Evolutionary conservation across 2,888 invertebrate species (phyloP), one percentile per base, ranked within the genome.

Genomic region (Ypsolopha scabrella): DNA sequence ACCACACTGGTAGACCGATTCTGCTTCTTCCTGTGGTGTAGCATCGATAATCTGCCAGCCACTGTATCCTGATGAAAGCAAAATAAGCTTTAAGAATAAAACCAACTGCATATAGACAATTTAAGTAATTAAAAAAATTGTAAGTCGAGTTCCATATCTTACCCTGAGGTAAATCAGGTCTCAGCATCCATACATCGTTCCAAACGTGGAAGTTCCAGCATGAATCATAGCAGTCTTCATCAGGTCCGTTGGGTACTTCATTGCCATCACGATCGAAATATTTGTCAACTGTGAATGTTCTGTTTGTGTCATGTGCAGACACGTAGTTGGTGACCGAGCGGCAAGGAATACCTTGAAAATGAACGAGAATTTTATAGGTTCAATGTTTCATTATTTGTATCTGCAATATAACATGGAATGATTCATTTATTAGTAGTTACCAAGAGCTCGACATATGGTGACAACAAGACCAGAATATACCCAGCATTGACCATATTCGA

Each of bases 21-120:
- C 90, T 13, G 90, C 89, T 63, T 88, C 87, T 65, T 91, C 93
- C 68, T 94, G 93, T 4, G 94, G 94, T 2, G 94, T 94, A 6
- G 93, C 87, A 65, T 94, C 94, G 56, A 94, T 90, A 13, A 92
- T 92, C 76, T 94, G 94, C 94, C 94, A 94, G 6, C 94, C 94
- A 13, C 92, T 91, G 68, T 93, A 93, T 9, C 92, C 93, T 64
- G 67, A 24, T 3, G 4, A 24, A 24, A 2, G 24, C 24, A 24
- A 3, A 3, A 24, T 24, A 24, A 24, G n/a, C 24, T 24, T 24
- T 2, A 24, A 24, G 24, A 24, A 24, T 24, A 4, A 24, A 24
- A 24, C 24, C 24, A 4, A 24, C 24, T 24, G 4, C 24, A 4
- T 24, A 24, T 24, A 24, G 4, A 24, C 4, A 24, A 24, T 2